Conservation (phyloP, 1,140 invertebrate genomes). For the Lanistes nyassanus region DNA sequence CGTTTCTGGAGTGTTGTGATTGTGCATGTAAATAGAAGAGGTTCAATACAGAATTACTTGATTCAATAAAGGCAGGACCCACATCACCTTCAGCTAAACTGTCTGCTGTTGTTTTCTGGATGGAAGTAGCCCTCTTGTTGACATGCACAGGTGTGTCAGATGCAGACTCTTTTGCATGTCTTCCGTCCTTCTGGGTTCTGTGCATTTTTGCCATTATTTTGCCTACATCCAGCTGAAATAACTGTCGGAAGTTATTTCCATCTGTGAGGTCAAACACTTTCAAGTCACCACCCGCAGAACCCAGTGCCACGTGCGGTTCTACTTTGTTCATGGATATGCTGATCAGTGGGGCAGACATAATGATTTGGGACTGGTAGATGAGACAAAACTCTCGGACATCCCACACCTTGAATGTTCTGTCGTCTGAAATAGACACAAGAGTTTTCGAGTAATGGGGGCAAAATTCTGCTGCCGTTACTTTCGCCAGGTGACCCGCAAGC, state of each 20-base stretch:
- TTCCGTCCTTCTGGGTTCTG: constrained; percentile 23
- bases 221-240: constrained; percentile 57
- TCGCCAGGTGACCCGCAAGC: constrained; percentile 55
- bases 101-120: constrained; percentile 29
- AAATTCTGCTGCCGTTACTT: constrained; percentile 57
- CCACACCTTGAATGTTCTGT: constrained; percentile 64
- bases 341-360: constrained; percentile 58
- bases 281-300: constrained; percentile 58
- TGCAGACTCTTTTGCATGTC: constrained; percentile 15
- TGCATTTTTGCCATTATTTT: constrained; percentile 43
- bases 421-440: constrained; percentile 61
- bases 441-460: constrained; percentile 60
- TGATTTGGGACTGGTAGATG: constrained; percentile 58
- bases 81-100: constrained; percentile 18
- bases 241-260: constrained; percentile 58
- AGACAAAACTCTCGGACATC: constrained; percentile 45
- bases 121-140: constrained; percentile 51
- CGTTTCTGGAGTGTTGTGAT: neutral
- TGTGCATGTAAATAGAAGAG: constrained; percentile 40
- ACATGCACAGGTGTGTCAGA: constrained; percentile 48
- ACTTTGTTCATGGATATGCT: constrained; percentile 57
- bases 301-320: constrained; percentile 55
- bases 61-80: neutral
- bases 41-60: constrained; percentile 39
- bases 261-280: constrained; percentile 62